Evolutionary conservation across 2,113 vertebrate species (phyloP).

Genomic region (Callithrix jacchus): DNA sequence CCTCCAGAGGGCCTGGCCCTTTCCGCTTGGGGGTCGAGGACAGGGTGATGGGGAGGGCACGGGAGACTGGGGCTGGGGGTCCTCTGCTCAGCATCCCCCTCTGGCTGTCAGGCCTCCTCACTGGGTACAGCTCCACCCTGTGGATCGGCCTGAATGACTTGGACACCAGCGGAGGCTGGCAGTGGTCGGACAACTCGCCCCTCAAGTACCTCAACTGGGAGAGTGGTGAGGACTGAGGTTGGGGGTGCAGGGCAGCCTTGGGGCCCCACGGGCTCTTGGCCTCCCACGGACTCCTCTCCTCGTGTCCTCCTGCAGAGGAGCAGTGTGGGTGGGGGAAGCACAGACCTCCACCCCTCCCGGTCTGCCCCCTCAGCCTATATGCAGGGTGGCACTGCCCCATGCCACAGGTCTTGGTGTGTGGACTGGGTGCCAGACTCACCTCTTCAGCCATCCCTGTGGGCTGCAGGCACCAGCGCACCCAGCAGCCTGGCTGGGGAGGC

Average conservation of each 20-base stretch:
- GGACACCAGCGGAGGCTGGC: constrained; percentile 97
- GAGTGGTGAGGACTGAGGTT: constrained; percentile 84
- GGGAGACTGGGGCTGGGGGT: neutral
- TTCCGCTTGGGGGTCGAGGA: neutral
- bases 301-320: neutral
- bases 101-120: constrained; percentile 89
- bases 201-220: constrained; percentile 99
- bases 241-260: neutral
- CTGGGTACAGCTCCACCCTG: constrained; percentile 92
- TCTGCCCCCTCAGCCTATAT: accelerated
- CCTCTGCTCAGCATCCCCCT: neutral
- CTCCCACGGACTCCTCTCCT: neutral
- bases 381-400: neutral
- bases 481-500: neutral
- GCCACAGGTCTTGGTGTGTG: neutral
- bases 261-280: neutral
- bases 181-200: constrained; percentile 95
- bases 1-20: neutral
- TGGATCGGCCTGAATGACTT: constrained; percentile 98
- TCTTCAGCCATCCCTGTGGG: neutral
- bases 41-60: neutral
- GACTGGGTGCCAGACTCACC: neutral
- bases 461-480: neutral
- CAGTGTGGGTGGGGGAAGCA: neutral
- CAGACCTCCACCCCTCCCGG: neutral